These are phyloP conservation scores for Percopsis omiscomaycus DNA, from an alignment of 2,797 vertebrate species.

Conservation along the genomic window DNA sequence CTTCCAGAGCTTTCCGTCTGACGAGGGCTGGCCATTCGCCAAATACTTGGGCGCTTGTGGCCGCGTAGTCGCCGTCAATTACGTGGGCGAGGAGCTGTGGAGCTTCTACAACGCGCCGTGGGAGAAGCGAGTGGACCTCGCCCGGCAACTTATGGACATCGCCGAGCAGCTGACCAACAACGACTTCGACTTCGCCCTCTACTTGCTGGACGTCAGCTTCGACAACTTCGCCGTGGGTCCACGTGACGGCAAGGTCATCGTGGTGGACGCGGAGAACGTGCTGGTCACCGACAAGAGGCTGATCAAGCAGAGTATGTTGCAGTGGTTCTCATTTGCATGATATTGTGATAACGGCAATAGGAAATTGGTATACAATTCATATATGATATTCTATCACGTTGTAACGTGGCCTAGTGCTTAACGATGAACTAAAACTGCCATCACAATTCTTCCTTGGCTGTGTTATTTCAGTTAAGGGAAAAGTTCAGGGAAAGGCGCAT, in stretches of 20 bases:
- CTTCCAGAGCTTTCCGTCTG: slow-evolving; percentile 94
- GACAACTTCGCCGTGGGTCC: slow-evolving; percentile 98
- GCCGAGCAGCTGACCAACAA: slow-evolving; percentile 99
- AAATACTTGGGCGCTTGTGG: slow-evolving; percentile 98
- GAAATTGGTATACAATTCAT: too few species aligned
- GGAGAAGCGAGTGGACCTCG: slow-evolving; percentile 96
- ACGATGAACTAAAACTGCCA: too few species aligned
- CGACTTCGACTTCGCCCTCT: slow-evolving; percentile 99
- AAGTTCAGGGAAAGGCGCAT: too few species aligned
- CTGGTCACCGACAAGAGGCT: slow-evolving; percentile 96
- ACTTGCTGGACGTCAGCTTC: slow-evolving; percentile 98
- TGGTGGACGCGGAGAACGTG: slow-evolving; percentile 95
- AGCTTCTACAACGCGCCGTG: slow-evolving; percentile 95
- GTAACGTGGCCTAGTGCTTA: too few species aligned
- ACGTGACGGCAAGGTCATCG: slow-evolving; percentile 95
- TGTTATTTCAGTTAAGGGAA: too few species aligned
- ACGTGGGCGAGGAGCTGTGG: slow-evolving; percentile 97
- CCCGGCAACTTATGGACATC: slow-evolving; percentile 97
- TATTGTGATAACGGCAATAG: too few species aligned
- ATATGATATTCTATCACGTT: too few species aligned
- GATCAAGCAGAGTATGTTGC: slow-evolving; percentile 94
- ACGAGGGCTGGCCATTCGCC: slow-evolving; percentile 98
- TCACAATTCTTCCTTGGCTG: too few species aligned
- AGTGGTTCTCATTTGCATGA: background rate
- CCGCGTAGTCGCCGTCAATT: slow-evolving; percentile 97